phyloP scores from a whole-genome alignment of 2,888 invertebrate genomes.

The Coecobrya sp. region DNA sequence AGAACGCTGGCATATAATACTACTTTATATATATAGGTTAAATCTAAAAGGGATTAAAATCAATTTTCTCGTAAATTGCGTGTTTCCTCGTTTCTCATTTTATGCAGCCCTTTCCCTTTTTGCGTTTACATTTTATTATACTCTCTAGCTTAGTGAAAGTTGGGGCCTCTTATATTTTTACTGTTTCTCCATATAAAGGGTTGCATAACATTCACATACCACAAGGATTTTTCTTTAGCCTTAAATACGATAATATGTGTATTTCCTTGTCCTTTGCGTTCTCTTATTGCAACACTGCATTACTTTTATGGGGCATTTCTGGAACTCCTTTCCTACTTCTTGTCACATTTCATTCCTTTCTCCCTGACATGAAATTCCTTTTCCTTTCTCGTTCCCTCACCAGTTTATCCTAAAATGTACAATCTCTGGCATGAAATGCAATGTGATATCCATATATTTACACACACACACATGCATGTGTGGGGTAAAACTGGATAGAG shows the following conservation, averaged over 20 bases:
- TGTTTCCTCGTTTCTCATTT: not conserved
- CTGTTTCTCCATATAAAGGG: not conserved
- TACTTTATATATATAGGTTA: not conserved
- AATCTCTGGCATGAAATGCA: not conserved
- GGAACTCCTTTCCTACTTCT: slow-evolving; percentile 31
- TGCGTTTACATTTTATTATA: slow-evolving; percentile 3
- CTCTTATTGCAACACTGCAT: slow-evolving; percentile 34
- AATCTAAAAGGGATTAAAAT: slow-evolving; percentile 72
- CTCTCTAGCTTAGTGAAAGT: not conserved
- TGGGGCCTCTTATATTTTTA: not conserved
- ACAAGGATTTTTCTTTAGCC: slow-evolving; percentile 30
- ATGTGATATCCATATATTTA: not conserved
- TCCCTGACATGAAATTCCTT: slow-evolving; percentile 49
- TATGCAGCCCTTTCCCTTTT: slow-evolving; percentile 40
- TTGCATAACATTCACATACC: slow-evolving; percentile 9
- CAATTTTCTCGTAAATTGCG: slow-evolving; percentile 53
- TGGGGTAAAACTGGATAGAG: not conserved
- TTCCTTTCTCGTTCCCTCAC: slow-evolving; percentile 8
- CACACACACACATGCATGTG: not conserved
- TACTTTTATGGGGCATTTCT: slow-evolving; percentile 54
- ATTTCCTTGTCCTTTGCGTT: not conserved
- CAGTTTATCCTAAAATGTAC: not conserved
- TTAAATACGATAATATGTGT: not conserved
- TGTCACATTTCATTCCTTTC: slow-evolving; percentile 69
- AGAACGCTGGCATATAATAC: not conserved